These are phyloP conservation scores for Lepidochrysops patricia DNA, from an alignment of 2,888 invertebrate species.

Conservation along the genomic window DNA sequence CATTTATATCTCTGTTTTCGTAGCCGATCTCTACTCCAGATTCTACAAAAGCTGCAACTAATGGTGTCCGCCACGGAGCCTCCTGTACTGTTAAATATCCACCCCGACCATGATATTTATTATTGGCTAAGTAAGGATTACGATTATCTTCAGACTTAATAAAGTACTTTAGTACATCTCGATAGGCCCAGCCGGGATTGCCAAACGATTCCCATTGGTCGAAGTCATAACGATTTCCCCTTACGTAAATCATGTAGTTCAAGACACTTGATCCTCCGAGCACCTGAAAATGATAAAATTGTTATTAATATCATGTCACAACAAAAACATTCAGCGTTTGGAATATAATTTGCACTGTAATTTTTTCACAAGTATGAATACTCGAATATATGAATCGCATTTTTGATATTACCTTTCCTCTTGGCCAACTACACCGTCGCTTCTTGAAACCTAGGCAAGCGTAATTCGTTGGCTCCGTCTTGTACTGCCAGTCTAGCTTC, in stretches of 20 bases:
- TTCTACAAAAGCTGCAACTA: constrained; percentile 88
- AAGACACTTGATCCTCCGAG: constrained; percentile 91
- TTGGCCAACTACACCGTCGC: constrained; percentile 89
- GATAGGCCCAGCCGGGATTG: constrained; percentile 92
- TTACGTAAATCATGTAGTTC: constrained; percentile 93
- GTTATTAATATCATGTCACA: neutral
- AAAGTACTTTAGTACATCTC: constrained; percentile 89
- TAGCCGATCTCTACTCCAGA: constrained; percentile 89
- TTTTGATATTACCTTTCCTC: constrained; percentile 77
- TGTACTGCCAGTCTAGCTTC: constrained; percentile 92
- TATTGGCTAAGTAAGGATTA: constrained; percentile 85
- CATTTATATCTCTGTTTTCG: constrained; percentile 87
- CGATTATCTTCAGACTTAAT: constrained; percentile 92
- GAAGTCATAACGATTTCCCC: constrained; percentile 89
- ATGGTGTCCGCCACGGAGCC: constrained; percentile 87
- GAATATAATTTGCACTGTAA: too few species aligned
- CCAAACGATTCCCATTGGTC: constrained; percentile 91
- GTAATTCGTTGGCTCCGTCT: constrained; percentile 86
- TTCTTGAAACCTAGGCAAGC: constrained; percentile 89
- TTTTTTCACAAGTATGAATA: too few species aligned
- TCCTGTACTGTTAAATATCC: constrained; percentile 87
- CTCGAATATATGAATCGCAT: too few species aligned
- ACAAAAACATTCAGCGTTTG: neutral
- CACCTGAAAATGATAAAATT: constrained; percentile 61
- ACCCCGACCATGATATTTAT: constrained; percentile 80